These are phyloP conservation scores for Mallotus villosus DNA, from an alignment of 2,797 vertebrate genomes.

Conservation along the genomic window DNA sequence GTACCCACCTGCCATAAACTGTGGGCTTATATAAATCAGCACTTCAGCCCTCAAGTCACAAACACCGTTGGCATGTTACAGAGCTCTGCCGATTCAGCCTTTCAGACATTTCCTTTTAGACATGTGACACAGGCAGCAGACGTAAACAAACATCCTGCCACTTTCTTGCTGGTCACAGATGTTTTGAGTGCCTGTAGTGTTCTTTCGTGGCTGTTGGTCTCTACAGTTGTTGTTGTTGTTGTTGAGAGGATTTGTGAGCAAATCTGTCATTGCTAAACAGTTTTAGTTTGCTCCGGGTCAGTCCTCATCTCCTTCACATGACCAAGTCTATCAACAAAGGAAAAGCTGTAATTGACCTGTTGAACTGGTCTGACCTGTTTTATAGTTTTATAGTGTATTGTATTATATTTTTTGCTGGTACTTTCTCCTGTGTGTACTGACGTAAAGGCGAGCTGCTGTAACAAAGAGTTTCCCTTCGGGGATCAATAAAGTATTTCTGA, in stretches of 20 bases:
- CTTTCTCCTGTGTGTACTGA: no score
- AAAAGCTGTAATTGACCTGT: no score
- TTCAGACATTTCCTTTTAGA: background rate
- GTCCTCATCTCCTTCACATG: background rate
- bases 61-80: conserved; percentile 40
- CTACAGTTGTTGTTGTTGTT: background rate
- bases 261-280: conserved; percentile 19
- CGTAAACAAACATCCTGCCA: conserved; percentile 20
- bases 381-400: no score
- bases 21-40: conserved; percentile 49
- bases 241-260: background rate
- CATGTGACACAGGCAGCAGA: background rate
- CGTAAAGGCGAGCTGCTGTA: no score
- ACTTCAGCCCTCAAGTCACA: conserved; percentile 28
- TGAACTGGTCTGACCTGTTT: no score
- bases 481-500: no score
- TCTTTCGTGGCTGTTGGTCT: conserved; percentile 7
- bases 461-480: no score
- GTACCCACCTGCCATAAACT: conserved; percentile 2
- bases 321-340: background rate
- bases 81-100: background rate
- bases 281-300: conserved; percentile 6
- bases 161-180: background rate
- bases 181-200: conserved; percentile 22
- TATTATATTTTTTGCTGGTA: no score